Percentiles rank a stretch among this genome's conserved stretches.
Evolutionary conservation across 2,113 vertebrate species (phyloP).

Genomic region (Mellivora capensis): DNA sequence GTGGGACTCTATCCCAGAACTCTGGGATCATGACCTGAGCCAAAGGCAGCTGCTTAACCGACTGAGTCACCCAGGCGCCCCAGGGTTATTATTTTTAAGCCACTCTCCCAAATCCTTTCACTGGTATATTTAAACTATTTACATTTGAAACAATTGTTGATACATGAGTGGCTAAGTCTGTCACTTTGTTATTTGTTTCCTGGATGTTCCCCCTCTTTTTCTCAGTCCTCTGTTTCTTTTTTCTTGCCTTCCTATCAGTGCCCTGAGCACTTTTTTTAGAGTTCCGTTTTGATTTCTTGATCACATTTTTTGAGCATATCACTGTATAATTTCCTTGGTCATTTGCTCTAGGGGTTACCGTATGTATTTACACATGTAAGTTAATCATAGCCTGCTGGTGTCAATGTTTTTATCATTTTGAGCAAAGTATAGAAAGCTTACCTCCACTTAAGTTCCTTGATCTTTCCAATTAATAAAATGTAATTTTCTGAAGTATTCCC

Average conservation of each 20-base stretch:
- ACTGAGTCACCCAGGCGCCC: no score
- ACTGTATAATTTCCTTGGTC: not conserved
- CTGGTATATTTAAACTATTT: not conserved
- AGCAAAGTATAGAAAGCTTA: not conserved
- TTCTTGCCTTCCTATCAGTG: not conserved
- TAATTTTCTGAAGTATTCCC: not conserved
- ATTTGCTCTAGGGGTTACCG: not conserved
- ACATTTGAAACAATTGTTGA: not conserved
- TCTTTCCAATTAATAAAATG: not conserved
- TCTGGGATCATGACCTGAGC: no score
- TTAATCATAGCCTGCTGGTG: not conserved
- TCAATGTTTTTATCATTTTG: not conserved
- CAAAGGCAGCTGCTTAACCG: no score
- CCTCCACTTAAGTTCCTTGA: not conserved
- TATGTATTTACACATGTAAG: not conserved
- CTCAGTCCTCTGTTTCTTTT: not conserved
- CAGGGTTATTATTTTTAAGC: not conserved
- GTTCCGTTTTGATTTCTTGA: not conserved
- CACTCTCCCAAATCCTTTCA: not conserved
- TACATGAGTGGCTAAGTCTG: not conserved
- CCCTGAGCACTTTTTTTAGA: not conserved
- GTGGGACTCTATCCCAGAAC: no score
- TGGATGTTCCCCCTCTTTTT: not conserved
- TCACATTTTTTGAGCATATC: not conserved
- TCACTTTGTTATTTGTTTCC: not conserved